These are phyloP conservation scores for Zaprionus vittiger DNA, from an alignment of 1,140 invertebrate genomes.

Conservation along the genomic window DNA sequence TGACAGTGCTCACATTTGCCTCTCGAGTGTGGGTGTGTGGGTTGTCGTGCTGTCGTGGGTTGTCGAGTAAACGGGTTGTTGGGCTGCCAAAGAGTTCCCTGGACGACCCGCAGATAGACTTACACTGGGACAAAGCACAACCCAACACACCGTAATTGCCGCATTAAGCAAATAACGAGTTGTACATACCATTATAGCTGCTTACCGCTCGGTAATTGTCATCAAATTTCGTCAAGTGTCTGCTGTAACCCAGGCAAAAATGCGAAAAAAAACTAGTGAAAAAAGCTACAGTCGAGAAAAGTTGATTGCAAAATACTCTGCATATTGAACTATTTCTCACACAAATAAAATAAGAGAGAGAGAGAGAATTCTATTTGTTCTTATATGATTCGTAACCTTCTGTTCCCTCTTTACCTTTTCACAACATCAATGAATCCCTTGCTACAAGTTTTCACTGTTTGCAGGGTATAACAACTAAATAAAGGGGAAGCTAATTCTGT, in stretches of 20 bases:
- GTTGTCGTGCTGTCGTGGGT: background rate
- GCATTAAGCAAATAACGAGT: slow-evolving; percentile 67
- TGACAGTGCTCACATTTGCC: slow-evolving; percentile 32
- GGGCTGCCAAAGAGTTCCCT: slow-evolving; percentile 28
- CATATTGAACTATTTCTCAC: too few relatives aligned
- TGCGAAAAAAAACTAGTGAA: background rate
- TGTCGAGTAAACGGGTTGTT: background rate
- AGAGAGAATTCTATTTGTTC: too few relatives aligned
- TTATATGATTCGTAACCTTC: too few relatives aligned
- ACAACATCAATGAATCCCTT: too few relatives aligned
- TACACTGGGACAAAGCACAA: slow-evolving; percentile 40
- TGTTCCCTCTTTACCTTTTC: too few relatives aligned
- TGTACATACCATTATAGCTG: slow-evolving; percentile 26
- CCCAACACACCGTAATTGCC: slow-evolving; percentile 61
- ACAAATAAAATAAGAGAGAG: too few relatives aligned
- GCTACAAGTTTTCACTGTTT: background rate
- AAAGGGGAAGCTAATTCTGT: background rate
- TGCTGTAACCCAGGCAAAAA: slow-evolving; percentile 16
- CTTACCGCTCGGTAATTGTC: slow-evolving; percentile 46
- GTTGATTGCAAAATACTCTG: background rate
- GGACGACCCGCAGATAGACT: slow-evolving; percentile 63
- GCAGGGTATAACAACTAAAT: background rate
- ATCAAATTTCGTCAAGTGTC: slow-evolving; percentile 61
- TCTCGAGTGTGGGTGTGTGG: slow-evolving; percentile 6
- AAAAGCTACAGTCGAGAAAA: background rate